Conservation (phyloP, 1,140 invertebrate species). For the Leptinotarsa lineolata region DNA sequence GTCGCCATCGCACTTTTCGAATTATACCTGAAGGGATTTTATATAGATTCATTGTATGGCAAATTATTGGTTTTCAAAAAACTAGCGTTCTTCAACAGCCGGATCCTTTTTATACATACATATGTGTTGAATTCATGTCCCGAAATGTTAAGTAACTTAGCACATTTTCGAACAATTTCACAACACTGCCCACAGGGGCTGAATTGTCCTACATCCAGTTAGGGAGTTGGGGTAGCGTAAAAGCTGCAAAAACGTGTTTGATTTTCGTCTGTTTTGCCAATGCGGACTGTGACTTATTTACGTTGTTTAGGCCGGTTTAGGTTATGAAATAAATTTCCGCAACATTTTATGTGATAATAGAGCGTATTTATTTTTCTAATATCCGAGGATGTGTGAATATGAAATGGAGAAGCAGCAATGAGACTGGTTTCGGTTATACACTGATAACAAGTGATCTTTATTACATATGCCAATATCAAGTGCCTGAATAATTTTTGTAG, state of each 20-base stretch:
- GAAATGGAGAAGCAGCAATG: background rate
- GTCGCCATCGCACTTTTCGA: too few species aligned
- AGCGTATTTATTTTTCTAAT: background rate
- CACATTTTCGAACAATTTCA: too few species aligned
- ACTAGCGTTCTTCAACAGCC: too few species aligned
- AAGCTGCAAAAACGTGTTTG: background rate
- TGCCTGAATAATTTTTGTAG: background rate
- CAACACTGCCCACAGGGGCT: background rate
- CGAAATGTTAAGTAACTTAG: too few species aligned
- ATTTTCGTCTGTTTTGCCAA: background rate
- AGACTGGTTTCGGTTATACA: background rate
- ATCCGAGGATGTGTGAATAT: background rate
- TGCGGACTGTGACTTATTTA: background rate
- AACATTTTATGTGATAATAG: background rate
- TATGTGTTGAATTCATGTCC: too few species aligned
- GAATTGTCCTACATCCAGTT: background rate
- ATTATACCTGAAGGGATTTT: too few species aligned
- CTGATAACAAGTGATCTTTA: background rate
- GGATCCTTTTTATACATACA: too few species aligned
- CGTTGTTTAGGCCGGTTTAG: too few species aligned
- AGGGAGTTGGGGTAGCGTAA: background rate
- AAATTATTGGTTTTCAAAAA: too few species aligned
- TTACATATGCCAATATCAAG: slow-evolving; percentile 13
- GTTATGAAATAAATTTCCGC: too few species aligned
- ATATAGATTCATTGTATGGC: too few species aligned